Evolutionary conservation across 1,140 invertebrate species (phyloP).

Genomic region (Diabrotica virgifera): DNA sequence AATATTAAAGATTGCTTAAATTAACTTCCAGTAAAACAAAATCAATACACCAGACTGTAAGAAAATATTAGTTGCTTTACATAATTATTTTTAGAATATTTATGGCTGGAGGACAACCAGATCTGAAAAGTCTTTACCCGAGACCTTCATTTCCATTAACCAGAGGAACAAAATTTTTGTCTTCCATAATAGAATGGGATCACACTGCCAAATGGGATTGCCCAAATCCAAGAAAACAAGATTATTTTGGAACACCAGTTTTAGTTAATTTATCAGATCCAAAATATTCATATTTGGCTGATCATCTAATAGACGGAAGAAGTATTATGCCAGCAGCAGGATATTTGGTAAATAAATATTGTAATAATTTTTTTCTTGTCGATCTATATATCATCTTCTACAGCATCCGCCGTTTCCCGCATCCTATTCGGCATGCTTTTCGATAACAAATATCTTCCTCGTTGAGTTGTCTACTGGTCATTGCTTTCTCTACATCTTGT

Average conservation of each 20-base stretch:
- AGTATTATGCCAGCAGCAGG: conserved; percentile 93
- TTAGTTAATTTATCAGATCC: conserved; percentile 9
- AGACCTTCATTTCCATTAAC: conserved; percentile 78
- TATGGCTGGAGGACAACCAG: conserved; percentile 73
- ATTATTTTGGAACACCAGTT: conserved; percentile 15
- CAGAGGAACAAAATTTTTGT: conserved; percentile 81
- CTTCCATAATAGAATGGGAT: conserved; percentile 85
- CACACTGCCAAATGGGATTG: conserved; percentile 71
- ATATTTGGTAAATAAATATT: conserved; percentile 63
- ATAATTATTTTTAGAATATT: conserved; percentile 64
- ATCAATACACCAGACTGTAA: no score
- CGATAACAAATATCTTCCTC: no score
- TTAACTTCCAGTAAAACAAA: no score
- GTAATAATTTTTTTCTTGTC: no score
- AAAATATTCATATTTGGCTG: conserved; percentile 60
- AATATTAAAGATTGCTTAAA: no score
- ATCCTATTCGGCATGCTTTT: no score
- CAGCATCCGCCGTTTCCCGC: no score
- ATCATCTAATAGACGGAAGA: conserved; percentile 90
- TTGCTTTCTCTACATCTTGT: no score
- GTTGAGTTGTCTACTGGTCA: no score
- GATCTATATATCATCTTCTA: no score
- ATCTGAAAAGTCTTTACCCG: conserved; percentile 70
- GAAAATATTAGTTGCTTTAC: no score
- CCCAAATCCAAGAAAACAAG: conserved; percentile 41